A percentile compares a stretch with the other conserved stretches of the same genome.
Evolutionary conservation across 1,140 invertebrate species (phyloP).

Genomic region (Lepidurus packardi): DNA sequence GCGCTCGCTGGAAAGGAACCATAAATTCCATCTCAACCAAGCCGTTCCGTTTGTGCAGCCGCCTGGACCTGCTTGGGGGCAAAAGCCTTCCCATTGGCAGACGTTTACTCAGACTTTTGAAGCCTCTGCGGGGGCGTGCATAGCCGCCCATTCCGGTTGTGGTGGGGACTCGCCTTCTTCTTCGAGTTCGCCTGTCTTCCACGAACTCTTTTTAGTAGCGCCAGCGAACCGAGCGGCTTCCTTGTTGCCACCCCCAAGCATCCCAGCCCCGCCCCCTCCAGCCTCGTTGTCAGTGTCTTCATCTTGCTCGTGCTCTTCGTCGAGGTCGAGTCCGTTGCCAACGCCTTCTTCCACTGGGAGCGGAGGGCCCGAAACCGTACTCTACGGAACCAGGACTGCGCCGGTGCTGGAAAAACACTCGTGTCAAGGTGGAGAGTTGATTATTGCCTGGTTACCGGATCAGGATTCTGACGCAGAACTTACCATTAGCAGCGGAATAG

Average conservation of each 20-base stretch:
- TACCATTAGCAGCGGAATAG: conserved; percentile 22
- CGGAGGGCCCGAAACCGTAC: conserved; percentile 24
- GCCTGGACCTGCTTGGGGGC: conserved; percentile 29
- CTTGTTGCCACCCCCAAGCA: neutral
- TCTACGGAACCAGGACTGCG: conserved; percentile 33
- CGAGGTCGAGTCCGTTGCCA: neutral
- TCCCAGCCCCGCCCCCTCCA: neutral
- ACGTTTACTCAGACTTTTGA: neutral
- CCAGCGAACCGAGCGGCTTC: neutral
- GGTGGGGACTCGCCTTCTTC: neutral
- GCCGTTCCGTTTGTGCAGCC: conserved; percentile 31
- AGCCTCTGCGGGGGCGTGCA: neutral
- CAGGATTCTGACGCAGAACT: conserved; percentile 28
- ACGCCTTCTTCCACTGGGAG: neutral
- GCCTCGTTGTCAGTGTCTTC: neutral
- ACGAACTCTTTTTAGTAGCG: neutral
- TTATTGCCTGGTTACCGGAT: conserved; percentile 35
- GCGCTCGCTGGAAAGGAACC: conserved; percentile 42
- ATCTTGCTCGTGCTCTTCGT: neutral
- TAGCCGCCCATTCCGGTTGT: neutral
- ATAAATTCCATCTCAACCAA: conserved; percentile 38
- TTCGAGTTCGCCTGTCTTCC: neutral
- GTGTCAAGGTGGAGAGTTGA: conserved; percentile 34
- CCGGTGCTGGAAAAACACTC: conserved; percentile 33
- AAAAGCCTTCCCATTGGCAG: neutral